These are phyloP conservation scores for Schizopygopsis pylzovi DNA, from an alignment of 2,797 vertebrate species.

Conservation along the genomic window DNA sequence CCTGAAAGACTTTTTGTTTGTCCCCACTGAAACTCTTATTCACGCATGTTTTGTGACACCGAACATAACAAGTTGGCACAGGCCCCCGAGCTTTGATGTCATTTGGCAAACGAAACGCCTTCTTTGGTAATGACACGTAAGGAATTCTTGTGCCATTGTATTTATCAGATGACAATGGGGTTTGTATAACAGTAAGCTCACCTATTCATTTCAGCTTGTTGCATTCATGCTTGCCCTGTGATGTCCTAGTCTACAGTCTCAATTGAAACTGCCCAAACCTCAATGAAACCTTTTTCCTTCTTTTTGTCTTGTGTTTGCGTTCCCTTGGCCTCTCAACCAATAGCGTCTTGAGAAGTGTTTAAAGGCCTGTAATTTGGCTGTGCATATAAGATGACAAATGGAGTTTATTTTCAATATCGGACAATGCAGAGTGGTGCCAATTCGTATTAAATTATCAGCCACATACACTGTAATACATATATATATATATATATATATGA, in stretches of 20 bases:
- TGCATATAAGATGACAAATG: conserved; percentile 24
- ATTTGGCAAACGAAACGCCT: conserved; percentile 56
- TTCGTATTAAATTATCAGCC: conserved; percentile 17
- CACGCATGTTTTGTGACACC: conserved; percentile 42
- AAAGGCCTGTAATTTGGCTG: conserved; percentile 16
- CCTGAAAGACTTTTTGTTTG: conserved; percentile 57
- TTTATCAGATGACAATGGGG: conserved; percentile 59
- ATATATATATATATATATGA: no score
- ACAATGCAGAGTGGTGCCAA: conserved; percentile 24
- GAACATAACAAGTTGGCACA: conserved; percentile 47
- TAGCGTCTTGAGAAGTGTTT: conserved; percentile 31
- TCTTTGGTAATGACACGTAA: conserved; percentile 45
- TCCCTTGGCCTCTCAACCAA: conserved; percentile 33
- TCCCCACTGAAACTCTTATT: conserved; percentile 59
- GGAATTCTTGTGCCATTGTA: conserved; percentile 64
- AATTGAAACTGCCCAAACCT: conserved; percentile 59
- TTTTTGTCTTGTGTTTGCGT: conserved; percentile 40
- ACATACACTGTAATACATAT: no score
- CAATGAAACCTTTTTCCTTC: conserved; percentile 32
- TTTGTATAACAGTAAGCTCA: conserved; percentile 59
- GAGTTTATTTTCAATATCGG: conserved; percentile 29
- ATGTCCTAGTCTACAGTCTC: conserved; percentile 70
- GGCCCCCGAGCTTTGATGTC: conserved; percentile 48
- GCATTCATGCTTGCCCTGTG: conserved; percentile 67
- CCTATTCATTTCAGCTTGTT: conserved; percentile 55